Conservation (phyloP, 2,888 invertebrate genomes). For the Troides helena region DNA sequence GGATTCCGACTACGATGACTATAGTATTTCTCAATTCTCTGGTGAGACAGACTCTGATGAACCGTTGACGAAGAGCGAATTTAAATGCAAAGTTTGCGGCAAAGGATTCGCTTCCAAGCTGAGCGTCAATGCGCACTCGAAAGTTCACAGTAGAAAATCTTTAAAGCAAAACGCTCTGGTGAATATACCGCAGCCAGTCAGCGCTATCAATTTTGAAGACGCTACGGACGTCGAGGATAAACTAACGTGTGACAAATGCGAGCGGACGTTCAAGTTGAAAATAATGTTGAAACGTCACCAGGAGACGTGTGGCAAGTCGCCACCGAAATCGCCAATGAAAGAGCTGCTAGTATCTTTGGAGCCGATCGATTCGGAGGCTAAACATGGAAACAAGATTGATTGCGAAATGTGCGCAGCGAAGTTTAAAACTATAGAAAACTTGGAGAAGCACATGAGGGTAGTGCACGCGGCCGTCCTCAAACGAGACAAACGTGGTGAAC, state of each 20-base stretch:
- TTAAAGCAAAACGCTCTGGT: conserved; percentile 34
- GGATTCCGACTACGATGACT: conserved; percentile 68
- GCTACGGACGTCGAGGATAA: conserved; percentile 56
- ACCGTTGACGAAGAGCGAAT: conserved; percentile 44
- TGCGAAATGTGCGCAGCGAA: conserved; percentile 63
- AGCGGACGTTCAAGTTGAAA: conserved; percentile 68
- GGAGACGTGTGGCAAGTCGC: conserved; percentile 51
- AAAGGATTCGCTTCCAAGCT: conserved; percentile 49
- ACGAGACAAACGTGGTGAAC: conserved; percentile 28
- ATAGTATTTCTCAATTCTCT: conserved; percentile 53
- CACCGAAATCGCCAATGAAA: conserved; percentile 50
- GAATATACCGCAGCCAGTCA: conserved; percentile 41
- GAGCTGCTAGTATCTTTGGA: conserved; percentile 61
- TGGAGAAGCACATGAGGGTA: conserved; percentile 65
- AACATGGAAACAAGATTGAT: conserved; percentile 39
- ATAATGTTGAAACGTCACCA: conserved; percentile 73
- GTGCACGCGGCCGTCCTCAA: conserved; percentile 61
- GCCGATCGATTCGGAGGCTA: conserved; percentile 52
- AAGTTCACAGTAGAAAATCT: conserved; percentile 43
- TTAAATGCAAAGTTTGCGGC: conserved; percentile 55
- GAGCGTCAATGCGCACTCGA: conserved; percentile 50
- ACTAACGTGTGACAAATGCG: conserved; percentile 61
- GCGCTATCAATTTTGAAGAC: conserved; percentile 32
- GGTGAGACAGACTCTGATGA: conserved; percentile 69
- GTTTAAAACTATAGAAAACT: conserved; percentile 61